Conservation (phyloP, 2,888 invertebrate genomes). For the Orthosia incerta region DNA sequence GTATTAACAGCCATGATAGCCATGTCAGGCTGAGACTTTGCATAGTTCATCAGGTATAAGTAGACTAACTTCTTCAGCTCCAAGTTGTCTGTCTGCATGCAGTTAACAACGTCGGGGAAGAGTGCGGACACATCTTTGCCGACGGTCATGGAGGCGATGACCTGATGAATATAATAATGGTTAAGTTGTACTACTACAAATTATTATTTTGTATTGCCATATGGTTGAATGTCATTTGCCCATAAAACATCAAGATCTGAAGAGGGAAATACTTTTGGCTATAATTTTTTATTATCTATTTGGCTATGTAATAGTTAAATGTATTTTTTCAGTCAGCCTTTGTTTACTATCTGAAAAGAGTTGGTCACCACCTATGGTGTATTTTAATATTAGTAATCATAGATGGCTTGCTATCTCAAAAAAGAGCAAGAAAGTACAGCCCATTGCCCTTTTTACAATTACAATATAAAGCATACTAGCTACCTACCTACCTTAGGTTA, state of each 20-base stretch:
- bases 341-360: too few relatives aligned
- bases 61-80: conserved; percentile 99
- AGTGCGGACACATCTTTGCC: conserved; percentile 99
- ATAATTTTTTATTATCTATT: too few relatives aligned
- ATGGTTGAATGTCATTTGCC: too few relatives aligned
- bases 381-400: not conserved
- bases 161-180: conserved; percentile 89
- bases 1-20: conserved; percentile 99
- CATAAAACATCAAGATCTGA: too few relatives aligned
- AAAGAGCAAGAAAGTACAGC: not conserved
- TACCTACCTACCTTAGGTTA: too few relatives aligned
- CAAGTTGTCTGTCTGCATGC: conserved; percentile 99
- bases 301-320: too few relatives aligned
- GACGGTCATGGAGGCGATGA: conserved; percentile 99
- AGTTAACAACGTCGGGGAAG: conserved; percentile 99
- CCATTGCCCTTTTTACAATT: not conserved
- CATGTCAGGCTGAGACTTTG: conserved; percentile 99
- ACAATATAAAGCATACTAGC: too few relatives aligned
- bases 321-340: too few relatives aligned
- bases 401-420: not conserved
- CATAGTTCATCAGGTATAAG: conserved; percentile 99
- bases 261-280: too few relatives aligned
- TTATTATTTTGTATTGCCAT: not conserved
- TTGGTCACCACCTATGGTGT: too few relatives aligned
- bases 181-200: not conserved